Base-by-base conservation (phyloP, 1,140 invertebrate genomes). In the Pinna nobilis region DNA sequence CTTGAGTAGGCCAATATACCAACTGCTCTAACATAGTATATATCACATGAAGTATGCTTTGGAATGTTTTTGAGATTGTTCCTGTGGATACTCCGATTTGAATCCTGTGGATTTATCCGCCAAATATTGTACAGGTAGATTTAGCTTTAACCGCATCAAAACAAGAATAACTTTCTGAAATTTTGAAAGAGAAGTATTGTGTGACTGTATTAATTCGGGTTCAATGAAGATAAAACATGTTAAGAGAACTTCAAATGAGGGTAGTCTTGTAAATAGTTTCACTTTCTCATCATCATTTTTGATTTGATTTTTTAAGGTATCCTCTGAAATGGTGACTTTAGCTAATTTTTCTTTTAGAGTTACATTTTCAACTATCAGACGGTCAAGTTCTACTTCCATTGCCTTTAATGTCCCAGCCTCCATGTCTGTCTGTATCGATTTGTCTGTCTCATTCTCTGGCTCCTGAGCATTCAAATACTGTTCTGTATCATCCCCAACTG, bases 151-250 rank as follows among this genome's bases (percentile, higher is more conserved):
- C 18, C 44, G 11, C 44, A 6, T 49, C 44, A 49, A 23, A 18
- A 49, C 44, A 3, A 49, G 44, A 49, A 49, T 49, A 49, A 49
- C 3, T 49, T 49, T 49, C 44, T 49, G 44, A 49, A 49, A 49
- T 23, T 49, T 49, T 4, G 44, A 49, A 49, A 49, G 5, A n/a
- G 44, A 18, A 49, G 18, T 49, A 23, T 7, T 49, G 23, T 11
- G 11, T 49, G 18, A 4, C 44, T 49, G 44, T 11, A 49, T 23
- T 7, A 49, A 11, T n/a, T 4, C 44, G 3, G 4, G 23, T 49
- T 49, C 44, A 18, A 49, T 3, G 5, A n/a, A 49, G 3, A 23
- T 23, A 49, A n/a, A 6, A 49, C 18, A 23, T n/a, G 44, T 49
- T 23, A 2, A n/a, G 44, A 49, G 44, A n/a, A 49, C 6, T 4